Evolutionary conservation across 2,113 vertebrate genomes (phyloP), one percentile per base, ranked within the genome.

Genomic region (Megaceryle torquata): DNA sequence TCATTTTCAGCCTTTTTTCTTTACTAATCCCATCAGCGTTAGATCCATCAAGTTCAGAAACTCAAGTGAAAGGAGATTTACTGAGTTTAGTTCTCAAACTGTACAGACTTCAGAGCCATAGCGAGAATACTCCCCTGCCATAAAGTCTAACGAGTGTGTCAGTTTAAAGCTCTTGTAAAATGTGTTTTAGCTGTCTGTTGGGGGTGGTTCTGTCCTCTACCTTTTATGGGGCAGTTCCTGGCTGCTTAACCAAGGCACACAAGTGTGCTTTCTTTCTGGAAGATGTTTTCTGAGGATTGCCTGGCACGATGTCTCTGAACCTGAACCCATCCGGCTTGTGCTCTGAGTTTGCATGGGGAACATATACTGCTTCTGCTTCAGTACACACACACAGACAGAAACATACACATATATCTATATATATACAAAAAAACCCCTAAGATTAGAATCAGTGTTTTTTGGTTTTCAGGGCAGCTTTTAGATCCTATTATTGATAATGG

Each of bases 1-100:
- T 93, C 35, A 75, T 95, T 95, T 94, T 87, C 74, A 82, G n/a
- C n/a, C 82, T 91, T 93, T 91, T 96, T 95, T 70, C 54, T 95
- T 91, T 67, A 18, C 35, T 93, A 93, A 95, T 89, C 87, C 70
- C 33, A 77, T 87, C 91, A 87, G n/a, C 0, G 0, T 93, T 95
- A 89, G 78, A 82, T 85, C 54, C 53, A 89, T 10, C 59, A 82
- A 76, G 50, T 87, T 91, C 83, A 92, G 84, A 94, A 85, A 77
- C 59, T 91, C 37, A 87, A 93, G 46, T 77, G 81, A 78, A 94
- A 89, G 60, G 69, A 90, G 80, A 72, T 82, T 89, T 87, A 86
- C 31, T 0, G 20, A 90, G n/a, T 92, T 92, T 48, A 70, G 87
- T 87, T 91, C 81, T 91, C 83, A 87, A 80, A 91, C 70, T 69